These are phyloP conservation scores for Heteractis magnifica DNA, from an alignment of 92 coral and sea anemone species.

Conservation along the genomic window DNA sequence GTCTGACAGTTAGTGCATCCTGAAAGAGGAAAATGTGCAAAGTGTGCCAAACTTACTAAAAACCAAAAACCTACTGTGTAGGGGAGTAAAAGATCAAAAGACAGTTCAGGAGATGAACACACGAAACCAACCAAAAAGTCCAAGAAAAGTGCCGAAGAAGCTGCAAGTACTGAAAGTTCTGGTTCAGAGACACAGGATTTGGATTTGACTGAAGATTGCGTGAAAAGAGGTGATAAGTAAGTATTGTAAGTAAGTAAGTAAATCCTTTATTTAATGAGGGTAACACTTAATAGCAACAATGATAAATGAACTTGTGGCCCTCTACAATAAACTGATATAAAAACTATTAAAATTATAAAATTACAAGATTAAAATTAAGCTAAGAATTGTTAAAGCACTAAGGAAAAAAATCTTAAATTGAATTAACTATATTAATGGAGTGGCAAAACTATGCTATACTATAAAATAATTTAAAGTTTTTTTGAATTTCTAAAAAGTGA, in stretches of 20 bases:
- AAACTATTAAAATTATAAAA: no score
- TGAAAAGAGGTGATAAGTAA: conserved; percentile 4
- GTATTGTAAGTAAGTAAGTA: background rate
- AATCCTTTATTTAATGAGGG: background rate
- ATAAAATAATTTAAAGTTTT: no score
- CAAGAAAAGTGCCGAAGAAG: conserved; percentile 11
- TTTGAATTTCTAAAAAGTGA: no score
- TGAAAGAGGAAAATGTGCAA: no score
- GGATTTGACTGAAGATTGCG: conserved; percentile 11
- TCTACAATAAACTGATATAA: no score
- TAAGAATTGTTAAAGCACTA: no score
- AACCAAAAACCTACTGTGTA: conserved; percentile 2
- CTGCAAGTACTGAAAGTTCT: background rate
- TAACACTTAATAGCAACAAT: background rate
- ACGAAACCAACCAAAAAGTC: conserved; percentile 4
- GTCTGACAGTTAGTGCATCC: no score
- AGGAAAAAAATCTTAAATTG: no score
- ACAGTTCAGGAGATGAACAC: conserved; percentile 9
- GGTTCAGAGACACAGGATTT: background rate
- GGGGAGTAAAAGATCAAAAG: conserved; percentile 18
- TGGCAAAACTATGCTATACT: no score
- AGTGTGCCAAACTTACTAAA: background rate
- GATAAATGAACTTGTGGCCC: background rate
- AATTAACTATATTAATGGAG: no score
- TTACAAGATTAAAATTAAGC: no score